Evolutionary conservation across 2,888 invertebrate species (phyloP).

Genomic region (Agelastica alni): DNA sequence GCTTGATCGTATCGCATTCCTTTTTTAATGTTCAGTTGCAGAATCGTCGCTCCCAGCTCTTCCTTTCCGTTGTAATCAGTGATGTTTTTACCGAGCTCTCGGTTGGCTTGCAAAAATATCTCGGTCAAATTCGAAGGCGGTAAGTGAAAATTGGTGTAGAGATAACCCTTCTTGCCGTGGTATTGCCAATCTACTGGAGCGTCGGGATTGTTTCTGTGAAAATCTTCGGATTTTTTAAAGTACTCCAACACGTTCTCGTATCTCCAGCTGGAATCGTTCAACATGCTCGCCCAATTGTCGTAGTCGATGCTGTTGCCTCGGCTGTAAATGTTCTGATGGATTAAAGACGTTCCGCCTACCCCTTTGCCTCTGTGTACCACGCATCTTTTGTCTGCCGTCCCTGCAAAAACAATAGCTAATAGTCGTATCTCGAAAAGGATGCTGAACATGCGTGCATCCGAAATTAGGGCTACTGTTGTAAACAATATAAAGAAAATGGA

Average conservation of each 20-base stretch:
- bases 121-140: constrained; percentile 8
- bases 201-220: constrained; percentile 12
- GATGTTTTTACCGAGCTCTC: constrained; percentile 68
- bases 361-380: constrained; percentile 58
- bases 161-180: constrained; percentile 23
- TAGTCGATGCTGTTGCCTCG: constrained; percentile 57
- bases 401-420: constrained; percentile 19
- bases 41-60: constrained; percentile 66
- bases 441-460: neutral
- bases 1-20: constrained; percentile 76
- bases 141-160: constrained; percentile 6
- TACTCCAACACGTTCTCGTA: constrained; percentile 63
- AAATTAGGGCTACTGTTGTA: no score
- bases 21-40: constrained; percentile 68
- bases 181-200: constrained; percentile 17
- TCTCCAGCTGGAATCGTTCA: constrained; percentile 56
- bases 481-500: no score
- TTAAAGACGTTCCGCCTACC: constrained; percentile 58
- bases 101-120: constrained; percentile 42
- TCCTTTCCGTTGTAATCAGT: constrained; percentile 71
- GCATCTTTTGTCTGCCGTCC: constrained; percentile 35
- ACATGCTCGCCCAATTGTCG: constrained; percentile 54
- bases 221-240: constrained; percentile 32
- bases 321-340: constrained; percentile 60
- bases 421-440: neutral